Evolutionary conservation across 2,888 invertebrate species (phyloP), one percentile per base, ranked within the genome.

Genomic region (Bombyx huttoni): DNA sequence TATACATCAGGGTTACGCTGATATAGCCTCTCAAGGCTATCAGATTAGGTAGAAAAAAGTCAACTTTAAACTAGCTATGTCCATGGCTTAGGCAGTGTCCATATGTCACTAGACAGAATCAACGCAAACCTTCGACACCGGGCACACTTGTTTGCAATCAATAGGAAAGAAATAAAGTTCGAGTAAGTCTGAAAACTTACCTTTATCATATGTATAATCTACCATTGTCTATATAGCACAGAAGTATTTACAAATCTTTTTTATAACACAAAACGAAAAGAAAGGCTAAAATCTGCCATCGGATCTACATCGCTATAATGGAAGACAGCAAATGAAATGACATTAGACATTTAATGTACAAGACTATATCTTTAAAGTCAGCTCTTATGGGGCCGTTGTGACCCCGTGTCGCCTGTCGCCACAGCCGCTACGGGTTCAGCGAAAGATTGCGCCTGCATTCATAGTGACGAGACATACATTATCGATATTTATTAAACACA

Each of bases 361-460:
- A 79, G 75, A 77, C 81, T 81, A 82, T 82, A 84, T 81, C 81
- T 82, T 81, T 78, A 72, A 77, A 81, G 77, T 67, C 64, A 68
- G 73, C 70, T 73, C 77, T 78, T 77, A 78, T 74, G 75, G 79
- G 70, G 68, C 80, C 73, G 76, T 75, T 80, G 76, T 84, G 86
- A 86, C 84, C 87, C 81, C 83, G 79, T 80, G 81, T 81, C 78
- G 79, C 79, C 81, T 81, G 81, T 82, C 83, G 78, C 79, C 78
- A 72, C 68, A 73, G 75, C 73, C 75, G 75, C 79, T 71, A 76
- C 76, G 76, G 74, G 75, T 73, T 80, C 73, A 74, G 75, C 77
- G 76, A 76, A 71, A 78, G 81, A 79, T 81, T 79, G 79, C 78
- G 73, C 75, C 65, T 65, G 71, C 62, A 62, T 53, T 54, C 55